Conservation (phyloP, 2,888 invertebrate genomes). For the Syrista parreyssii region DNA sequence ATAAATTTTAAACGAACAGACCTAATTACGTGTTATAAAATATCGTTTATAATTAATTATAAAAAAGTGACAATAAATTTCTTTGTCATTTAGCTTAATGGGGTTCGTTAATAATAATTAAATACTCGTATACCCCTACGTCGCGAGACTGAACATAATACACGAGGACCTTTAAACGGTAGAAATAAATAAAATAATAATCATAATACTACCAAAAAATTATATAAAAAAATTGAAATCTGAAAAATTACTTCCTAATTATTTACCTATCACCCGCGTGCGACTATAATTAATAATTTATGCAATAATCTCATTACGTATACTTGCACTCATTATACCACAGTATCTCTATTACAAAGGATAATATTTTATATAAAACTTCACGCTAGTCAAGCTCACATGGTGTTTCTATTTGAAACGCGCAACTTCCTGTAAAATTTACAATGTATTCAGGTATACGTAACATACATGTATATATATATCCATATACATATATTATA, state of each 20-base stretch:
- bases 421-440: background rate
- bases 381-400: no score
- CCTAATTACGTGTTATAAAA: background rate
- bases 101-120: background rate
- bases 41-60: background rate
- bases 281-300: background rate
- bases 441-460: background rate
- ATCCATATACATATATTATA: background rate
- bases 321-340: background rate
- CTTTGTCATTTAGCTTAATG: background rate
- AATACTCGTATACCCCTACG: background rate
- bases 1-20: background rate
- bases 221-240: background rate
- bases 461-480: no score
- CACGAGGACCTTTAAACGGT: background rate
- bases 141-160: background rate
- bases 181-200: background rate
- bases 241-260: no score
- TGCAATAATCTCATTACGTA: background rate
- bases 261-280: background rate
- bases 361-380: background rate
- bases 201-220: background rate
- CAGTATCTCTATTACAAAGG: background rate
- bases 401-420: background rate
- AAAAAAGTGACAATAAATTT: background rate